Evolutionary conservation across 2,888 invertebrate genomes (phyloP), one percentile per base, ranked within the genome.

Genomic region (Salticus scenicus): DNA sequence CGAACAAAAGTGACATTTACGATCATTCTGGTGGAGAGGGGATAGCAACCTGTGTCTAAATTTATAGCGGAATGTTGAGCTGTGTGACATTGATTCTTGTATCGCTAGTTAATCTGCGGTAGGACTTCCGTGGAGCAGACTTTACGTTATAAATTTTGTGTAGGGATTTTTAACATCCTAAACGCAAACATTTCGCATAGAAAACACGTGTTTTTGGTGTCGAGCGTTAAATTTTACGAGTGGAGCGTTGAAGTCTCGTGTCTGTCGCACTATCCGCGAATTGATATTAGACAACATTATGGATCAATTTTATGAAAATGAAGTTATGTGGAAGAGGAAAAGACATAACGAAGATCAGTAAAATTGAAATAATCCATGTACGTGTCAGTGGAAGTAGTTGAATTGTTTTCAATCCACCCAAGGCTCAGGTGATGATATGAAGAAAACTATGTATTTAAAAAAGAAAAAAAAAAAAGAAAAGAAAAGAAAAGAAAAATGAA

Each of bases 1-100:
- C 31, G 63, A 14, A 41, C 12, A 72, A 12, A 67, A 67, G 41
- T 73, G 83, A 84, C 83, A 69, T 77, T 84, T 77, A 84, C 77
- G 83, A 84, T 27, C 51, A 64, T 37, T 42, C 47, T 17, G 67
- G n/a, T 0, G 66, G 51, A 27, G 33, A 64, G 10, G 47, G 33
- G 30, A 24, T 24, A 27, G 67, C 69, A 57, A 57, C 57, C 24
- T 24, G 57, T 20, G 57, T 57, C 24, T 4, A 57, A 57, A 57
- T 57, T 57, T 57, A 57, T 57, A 24, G 57, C 57, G 7, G 24
- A 17, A 57, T 57, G 24, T 12, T 12, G 24, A 17, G 57, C 57
- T 24, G 57, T n/a, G 24, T 57, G 57, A 57, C 57, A 24, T 57
- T 57, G 20, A 57, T 57, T 57, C 57, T 24, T 17, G 57, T 57